Percentiles rank a stretch among this genome's conserved stretches.
Evolutionary conservation across 2,113 vertebrate genomes (phyloP).

Genomic region (Planiliza haematocheilus): DNA sequence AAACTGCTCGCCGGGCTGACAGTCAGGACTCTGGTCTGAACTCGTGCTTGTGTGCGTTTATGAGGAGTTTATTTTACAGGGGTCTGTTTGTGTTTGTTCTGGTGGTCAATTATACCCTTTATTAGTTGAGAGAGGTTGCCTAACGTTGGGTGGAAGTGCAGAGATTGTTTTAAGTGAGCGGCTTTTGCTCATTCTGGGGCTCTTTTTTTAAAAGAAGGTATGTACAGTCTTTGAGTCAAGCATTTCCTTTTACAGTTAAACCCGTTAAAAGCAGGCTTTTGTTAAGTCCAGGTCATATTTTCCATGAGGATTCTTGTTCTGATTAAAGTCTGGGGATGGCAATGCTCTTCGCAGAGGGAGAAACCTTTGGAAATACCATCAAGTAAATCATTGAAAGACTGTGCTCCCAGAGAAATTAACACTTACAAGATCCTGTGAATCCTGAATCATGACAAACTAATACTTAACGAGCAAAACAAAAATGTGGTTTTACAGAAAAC

Average conservation of each 20-base stretch:
- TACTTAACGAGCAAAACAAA: too few species aligned
- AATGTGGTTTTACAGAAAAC: too few species aligned
- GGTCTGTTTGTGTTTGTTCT: slow-evolving; percentile 49
- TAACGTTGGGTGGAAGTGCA: background rate
- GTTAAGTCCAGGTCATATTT: slow-evolving; percentile 48
- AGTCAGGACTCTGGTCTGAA: slow-evolving; percentile 24
- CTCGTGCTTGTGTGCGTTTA: slow-evolving; percentile 37
- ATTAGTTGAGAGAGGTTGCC: slow-evolving; percentile 22
- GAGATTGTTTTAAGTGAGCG: background rate
- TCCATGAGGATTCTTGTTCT: slow-evolving; percentile 45
- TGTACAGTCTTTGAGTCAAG: background rate
- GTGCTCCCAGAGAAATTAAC: slow-evolving; percentile 6
- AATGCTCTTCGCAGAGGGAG: slow-evolving; percentile 34
- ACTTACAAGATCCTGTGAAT: background rate
- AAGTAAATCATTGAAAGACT: slow-evolving; percentile 21
- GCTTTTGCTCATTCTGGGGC: background rate
- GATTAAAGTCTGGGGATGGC: slow-evolving; percentile 36
- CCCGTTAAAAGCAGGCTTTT: background rate
- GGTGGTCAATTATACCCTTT: slow-evolving; percentile 36
- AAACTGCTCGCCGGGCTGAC: slow-evolving; percentile 46
- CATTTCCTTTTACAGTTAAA: slow-evolving; percentile 3
- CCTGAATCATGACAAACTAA: background rate
- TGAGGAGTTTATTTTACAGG: slow-evolving; percentile 68
- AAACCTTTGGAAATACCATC: slow-evolving; percentile 28
- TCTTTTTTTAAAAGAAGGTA: background rate